A percentile compares a stretch with the other conserved stretches of the same genome.
phyloP scores from a whole-genome alignment of 2,113 vertebrate genomes.

The Merops nubicus region DNA sequence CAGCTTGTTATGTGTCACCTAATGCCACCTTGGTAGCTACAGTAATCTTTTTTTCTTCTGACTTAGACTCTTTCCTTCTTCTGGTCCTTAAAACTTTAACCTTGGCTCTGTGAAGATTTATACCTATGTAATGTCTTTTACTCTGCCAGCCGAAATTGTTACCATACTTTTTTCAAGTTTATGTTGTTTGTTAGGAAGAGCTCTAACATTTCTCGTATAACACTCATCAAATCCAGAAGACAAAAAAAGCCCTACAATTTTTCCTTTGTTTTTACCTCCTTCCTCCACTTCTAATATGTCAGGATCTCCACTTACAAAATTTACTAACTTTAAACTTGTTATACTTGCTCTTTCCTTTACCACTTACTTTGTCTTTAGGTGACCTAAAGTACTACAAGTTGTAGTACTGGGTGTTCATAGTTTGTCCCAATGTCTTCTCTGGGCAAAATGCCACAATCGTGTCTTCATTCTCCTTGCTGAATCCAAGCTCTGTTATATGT shows the following conservation, averaged over 20 bases:
- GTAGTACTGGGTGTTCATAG: background rate
- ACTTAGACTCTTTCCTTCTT: background rate
- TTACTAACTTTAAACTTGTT: background rate
- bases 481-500: background rate
- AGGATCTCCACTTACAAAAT: background rate
- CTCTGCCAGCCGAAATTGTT: background rate
- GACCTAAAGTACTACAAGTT: background rate
- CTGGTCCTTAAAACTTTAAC: background rate
- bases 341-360: background rate
- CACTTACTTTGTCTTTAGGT: background rate
- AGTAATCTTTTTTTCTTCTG: background rate
- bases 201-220: background rate
- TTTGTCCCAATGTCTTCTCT: background rate
- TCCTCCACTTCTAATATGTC: background rate
- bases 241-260: background rate
- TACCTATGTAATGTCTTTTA: background rate
- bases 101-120: background rate
- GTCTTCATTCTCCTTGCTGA: background rate
- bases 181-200: background rate
- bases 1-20: background rate
- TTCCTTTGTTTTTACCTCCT: background rate
- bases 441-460: background rate
- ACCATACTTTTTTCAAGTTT: background rate
- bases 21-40: background rate
- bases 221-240: background rate